Percentiles rank a stretch among this genome's conserved stretches.
phyloP scores from a whole-genome alignment of 2,113 vertebrate species.

The Oncorhynchus kisutch region DNA sequence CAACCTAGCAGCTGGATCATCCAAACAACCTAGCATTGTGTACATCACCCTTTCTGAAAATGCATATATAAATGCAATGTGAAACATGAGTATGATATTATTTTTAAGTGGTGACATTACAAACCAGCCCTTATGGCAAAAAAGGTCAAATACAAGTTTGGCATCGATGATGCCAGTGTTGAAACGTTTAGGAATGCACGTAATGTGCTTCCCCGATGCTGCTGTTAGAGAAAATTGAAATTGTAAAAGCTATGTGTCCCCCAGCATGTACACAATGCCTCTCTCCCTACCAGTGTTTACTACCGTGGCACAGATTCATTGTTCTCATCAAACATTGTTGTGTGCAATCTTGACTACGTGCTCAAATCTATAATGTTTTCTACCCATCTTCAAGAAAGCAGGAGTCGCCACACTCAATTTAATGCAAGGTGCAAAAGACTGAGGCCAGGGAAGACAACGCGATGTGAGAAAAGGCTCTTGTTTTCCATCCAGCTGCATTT shows the following conservation, averaged over 20 bases:
- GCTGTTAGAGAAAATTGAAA: conserved; percentile 1
- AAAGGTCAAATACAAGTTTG: not conserved
- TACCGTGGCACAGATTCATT: not conserved
- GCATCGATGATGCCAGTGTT: too few relatives aligned
- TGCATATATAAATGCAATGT: not conserved
- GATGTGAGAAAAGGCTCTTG: not conserved
- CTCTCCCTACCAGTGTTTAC: not conserved
- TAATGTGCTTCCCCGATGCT: conserved; percentile 6
- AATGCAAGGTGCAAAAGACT: not conserved
- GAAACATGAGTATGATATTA: not conserved
- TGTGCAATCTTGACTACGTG: conserved; percentile 1
- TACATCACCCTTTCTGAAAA: not conserved
- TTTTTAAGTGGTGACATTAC: not conserved
- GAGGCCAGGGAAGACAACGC: not conserved
- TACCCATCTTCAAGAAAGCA: not conserved
- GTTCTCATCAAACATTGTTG: not conserved
- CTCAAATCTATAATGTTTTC: conserved; percentile 6
- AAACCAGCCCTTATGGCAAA: not conserved
- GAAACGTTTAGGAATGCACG: not conserved
- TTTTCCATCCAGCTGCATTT: not conserved
- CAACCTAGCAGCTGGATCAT: too few relatives aligned
- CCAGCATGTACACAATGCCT: not conserved
- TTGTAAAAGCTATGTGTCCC: not conserved
- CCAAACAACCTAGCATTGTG: too few relatives aligned
- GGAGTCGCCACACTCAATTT: not conserved